Base-by-base conservation (phyloP, 2,797 vertebrate species). In the Lemur catta region DNA sequence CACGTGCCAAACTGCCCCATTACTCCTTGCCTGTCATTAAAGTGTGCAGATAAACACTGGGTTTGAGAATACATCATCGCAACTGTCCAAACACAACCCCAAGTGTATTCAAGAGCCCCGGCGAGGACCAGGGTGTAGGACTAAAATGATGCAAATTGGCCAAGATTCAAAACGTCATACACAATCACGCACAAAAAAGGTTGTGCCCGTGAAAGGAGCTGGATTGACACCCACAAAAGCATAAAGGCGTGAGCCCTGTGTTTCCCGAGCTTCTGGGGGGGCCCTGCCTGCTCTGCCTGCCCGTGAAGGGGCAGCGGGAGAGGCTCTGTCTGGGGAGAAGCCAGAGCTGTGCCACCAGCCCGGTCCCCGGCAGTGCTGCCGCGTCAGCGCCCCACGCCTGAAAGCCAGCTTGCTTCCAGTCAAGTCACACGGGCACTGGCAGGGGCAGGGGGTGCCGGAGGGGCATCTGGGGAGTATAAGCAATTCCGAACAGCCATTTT, bases 81-180 rank as follows among this genome's bases (percentile, higher is more conserved):
- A 93, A 93, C 84, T 90, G 97, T 97, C 97, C 89, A 97, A 97
- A 97, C 93, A 97, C 55, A 59, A 95, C 80, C 91, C 46, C 24
- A 41, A 93, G 95, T 33, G 89, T 55, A 96, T 94, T 96, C 38
- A 96, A 85, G 72, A 96, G 61, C 81, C 76, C 84, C 76, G 7
- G 46, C n/a, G 61, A 84, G 82, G 80, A 94, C 50, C 72, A 26
- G 93, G 69, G 76, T 78, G 7, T 9, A 38, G 78, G 24, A 59
- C 26, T 72, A 41, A 89, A 92, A 90, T 79, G 38, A 93, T 79
- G 96, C 71, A 43, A 85, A 41, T 97, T 95, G 97, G 96, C 95
- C 89, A 89, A 82, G 61, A 88, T 95, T 96, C 97, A 97, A 97
- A 97, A 93, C 46, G 84, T 72, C 95, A 95, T 86, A 96, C 92